Evolutionary conservation across 2,113 vertebrate genomes (phyloP).

Genomic region (Myodes glareolus): DNA sequence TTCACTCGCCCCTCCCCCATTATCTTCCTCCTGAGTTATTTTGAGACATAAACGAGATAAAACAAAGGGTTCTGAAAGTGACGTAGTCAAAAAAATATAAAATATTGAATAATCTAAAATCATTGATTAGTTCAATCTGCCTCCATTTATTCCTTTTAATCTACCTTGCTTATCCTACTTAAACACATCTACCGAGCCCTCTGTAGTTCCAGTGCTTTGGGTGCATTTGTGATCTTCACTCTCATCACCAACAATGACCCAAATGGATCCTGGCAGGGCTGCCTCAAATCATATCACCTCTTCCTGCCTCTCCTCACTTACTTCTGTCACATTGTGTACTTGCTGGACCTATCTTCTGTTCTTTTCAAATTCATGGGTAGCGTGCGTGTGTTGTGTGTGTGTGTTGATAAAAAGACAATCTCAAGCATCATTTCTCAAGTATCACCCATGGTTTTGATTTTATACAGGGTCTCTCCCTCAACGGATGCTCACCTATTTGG

Average conservation of each 20-base stretch:
- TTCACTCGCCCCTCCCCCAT: neutral
- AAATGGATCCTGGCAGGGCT: neutral
- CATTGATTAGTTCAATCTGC: neutral
- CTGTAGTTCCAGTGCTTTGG: neutral
- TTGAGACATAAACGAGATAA: neutral
- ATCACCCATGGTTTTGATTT: neutral
- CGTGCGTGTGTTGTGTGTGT: no score
- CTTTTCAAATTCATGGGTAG: neutral
- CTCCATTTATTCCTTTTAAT: neutral
- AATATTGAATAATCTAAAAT: neutral
- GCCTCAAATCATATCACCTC: neutral
- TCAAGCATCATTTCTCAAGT: neutral
- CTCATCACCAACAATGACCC: neutral
- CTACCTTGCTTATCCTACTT: neutral
- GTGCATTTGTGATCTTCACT: neutral
- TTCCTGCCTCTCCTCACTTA: neutral
- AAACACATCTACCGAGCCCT: neutral
- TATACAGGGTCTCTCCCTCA: neutral
- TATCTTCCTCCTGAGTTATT: neutral
- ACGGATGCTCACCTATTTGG: neutral
- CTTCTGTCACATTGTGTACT: neutral
- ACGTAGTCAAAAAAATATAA: neutral
- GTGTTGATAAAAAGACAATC: neutral
- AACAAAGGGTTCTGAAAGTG: neutral
- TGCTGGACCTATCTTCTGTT: neutral